phyloP scores from a whole-genome alignment of 30 jellyfish, hydroid and myxozoan genomes.

The Calvadosia cruxmelitensis region DNA sequence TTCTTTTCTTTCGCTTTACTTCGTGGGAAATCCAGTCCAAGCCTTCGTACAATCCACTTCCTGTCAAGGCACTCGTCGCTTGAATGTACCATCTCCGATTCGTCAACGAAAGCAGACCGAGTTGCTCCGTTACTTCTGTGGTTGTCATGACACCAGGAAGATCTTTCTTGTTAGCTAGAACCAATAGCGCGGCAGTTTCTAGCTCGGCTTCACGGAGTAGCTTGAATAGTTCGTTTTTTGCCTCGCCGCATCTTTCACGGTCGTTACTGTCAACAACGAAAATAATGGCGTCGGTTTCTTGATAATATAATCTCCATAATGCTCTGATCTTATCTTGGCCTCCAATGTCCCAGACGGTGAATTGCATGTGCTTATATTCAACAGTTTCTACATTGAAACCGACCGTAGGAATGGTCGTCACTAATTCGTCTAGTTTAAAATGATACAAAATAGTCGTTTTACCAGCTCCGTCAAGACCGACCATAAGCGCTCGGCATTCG shows the following conservation, averaged over 20 bases:
- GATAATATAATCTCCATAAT: slow-evolving; percentile 82
- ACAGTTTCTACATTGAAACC: slow-evolving; percentile 91
- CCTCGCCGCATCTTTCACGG: slow-evolving; percentile 63
- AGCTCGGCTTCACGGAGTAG: slow-evolving; percentile 68
- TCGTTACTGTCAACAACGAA: slow-evolving; percentile 83
- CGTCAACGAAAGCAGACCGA: slow-evolving; percentile 52
- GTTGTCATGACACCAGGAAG: slow-evolving; percentile 69
- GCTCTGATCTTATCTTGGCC: slow-evolving; percentile 90
- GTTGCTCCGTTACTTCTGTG: slow-evolving; percentile 64
- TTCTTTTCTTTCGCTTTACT: slow-evolving; percentile 18
- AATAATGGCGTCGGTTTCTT: slow-evolving; percentile 73
- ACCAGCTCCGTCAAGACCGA: slow-evolving; percentile 91
- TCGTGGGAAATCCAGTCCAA: slow-evolving; percentile 71
- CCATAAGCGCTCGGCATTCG: slow-evolving; percentile 85
- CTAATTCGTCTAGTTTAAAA: slow-evolving; percentile 69
- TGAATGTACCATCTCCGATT: slow-evolving; percentile 82
- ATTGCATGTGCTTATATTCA: slow-evolving; percentile 49
- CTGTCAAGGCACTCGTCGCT: slow-evolving; percentile 71
- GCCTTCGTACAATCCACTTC: slow-evolving; percentile 79
- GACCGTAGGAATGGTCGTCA: slow-evolving; percentile 80
- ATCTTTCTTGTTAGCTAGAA: slow-evolving; percentile 79
- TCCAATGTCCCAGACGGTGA: slow-evolving; percentile 94
- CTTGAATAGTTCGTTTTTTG: slow-evolving; percentile 46
- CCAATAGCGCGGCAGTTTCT: slow-evolving; percentile 41
- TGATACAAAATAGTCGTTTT: slow-evolving; percentile 79